Evolutionary conservation across 2,797 vertebrate genomes (phyloP).

Genomic region (Salmo trutta): DNA sequence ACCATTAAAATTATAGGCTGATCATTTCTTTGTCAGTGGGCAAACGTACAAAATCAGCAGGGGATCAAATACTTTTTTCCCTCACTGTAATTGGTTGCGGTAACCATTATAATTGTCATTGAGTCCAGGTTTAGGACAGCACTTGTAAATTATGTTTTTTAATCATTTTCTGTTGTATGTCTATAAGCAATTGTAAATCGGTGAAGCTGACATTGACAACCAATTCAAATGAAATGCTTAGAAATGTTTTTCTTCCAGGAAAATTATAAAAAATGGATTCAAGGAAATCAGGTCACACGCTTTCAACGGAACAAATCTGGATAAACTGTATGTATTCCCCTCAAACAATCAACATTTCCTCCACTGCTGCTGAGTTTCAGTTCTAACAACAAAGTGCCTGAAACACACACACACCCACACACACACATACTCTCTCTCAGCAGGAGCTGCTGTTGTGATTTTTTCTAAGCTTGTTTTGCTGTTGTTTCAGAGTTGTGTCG

Average conservation of each 20-base stretch:
- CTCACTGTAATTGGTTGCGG: not conserved
- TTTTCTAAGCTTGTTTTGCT: not conserved
- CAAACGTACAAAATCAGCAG: too few species aligned
- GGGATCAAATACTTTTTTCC: too few species aligned
- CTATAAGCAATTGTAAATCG: not conserved
- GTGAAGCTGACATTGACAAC: not conserved
- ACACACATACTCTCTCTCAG: conserved; percentile 18
- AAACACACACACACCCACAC: not conserved
- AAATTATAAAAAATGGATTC: conserved; percentile 88
- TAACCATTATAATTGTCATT: not conserved
- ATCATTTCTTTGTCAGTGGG: too few species aligned
- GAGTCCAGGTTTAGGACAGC: not conserved
- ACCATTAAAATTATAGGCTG: too few species aligned
- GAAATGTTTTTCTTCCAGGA: conserved; percentile 72
- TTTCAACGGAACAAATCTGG: conserved; percentile 88
- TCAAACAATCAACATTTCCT: not conserved
- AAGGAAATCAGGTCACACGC: conserved; percentile 86
- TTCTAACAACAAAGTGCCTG: conserved; percentile 10
- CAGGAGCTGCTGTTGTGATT: conserved; percentile 14
- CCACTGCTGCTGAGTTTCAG: not conserved
- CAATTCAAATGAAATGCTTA: conserved; percentile 28
- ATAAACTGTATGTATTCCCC: conserved; percentile 80
- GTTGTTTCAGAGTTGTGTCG: conserved; percentile 2
- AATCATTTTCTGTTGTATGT: not conserved
- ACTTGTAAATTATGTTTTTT: not conserved